phyloP scores from a whole-genome alignment of 1,140 invertebrate genomes.

The Geopemphigus sp. region DNA sequence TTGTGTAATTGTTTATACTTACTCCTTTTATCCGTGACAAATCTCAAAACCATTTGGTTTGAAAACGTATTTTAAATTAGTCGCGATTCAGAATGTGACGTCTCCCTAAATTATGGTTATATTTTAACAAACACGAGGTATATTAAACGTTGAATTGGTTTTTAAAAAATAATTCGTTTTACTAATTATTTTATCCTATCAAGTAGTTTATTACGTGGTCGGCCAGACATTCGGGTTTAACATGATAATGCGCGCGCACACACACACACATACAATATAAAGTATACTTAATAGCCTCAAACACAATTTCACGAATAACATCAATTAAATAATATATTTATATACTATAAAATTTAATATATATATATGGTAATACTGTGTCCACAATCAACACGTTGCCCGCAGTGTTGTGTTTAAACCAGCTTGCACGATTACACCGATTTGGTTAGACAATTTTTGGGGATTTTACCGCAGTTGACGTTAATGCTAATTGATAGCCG shows the following conservation, averaged over 20 bases:
- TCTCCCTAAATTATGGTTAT: neutral
- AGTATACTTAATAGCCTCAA: neutral
- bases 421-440: conserved; percentile 33
- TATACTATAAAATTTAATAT: neutral
- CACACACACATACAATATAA: neutral
- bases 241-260: neutral
- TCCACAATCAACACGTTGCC: conserved; percentile 17
- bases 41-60: conserved; percentile 7
- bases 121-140: neutral
- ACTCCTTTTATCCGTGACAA: conserved; percentile 9
- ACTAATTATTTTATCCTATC: conserved; percentile 15
- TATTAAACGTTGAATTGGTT: neutral
- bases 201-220: conserved; percentile 3
- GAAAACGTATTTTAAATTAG: conserved; percentile 22
- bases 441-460: conserved; percentile 36
- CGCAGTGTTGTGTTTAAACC: neutral
- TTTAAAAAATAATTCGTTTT: conserved; percentile 10
- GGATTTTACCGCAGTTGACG: conserved; percentile 35
- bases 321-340: conserved; percentile 19
- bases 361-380: neutral
- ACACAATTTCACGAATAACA: neutral
- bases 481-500: conserved; percentile 48
- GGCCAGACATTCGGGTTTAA: conserved; percentile 3
- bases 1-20: neutral
- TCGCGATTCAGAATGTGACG: neutral